phyloP scores from a whole-genome alignment of 2,113 vertebrate species.

The Larimichthys polyactis region DNA sequence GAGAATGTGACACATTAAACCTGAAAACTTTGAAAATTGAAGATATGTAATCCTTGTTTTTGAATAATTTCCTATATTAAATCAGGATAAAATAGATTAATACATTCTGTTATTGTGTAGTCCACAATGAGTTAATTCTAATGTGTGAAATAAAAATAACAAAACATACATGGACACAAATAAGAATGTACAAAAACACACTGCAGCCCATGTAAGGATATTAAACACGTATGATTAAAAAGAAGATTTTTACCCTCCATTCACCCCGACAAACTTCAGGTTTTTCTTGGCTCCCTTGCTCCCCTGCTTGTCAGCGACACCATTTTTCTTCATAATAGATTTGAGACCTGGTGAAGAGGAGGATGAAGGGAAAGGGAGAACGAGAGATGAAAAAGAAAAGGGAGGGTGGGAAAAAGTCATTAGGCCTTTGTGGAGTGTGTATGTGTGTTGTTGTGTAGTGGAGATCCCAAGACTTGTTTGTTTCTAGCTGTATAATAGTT shows the following conservation, averaged over 20 bases:
- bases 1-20: not conserved
- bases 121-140: not conserved
- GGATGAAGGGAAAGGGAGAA: slow-evolving; percentile 54
- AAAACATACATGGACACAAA: not conserved
- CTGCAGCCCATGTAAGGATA: slow-evolving; percentile 24
- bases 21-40: not conserved
- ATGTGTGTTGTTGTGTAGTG: not conserved
- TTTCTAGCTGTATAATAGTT: not conserved
- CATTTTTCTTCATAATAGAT: slow-evolving; percentile 99
- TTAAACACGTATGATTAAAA: slow-evolving; percentile 52
- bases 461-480: not conserved
- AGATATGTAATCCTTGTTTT: slow-evolving; percentile 6
- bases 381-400: slow-evolving; percentile 14
- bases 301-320: slow-evolving; percentile 89
- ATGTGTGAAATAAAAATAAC: not conserved
- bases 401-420: slow-evolving; percentile 23
- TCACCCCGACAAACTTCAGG: slow-evolving; percentile 99
- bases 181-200: not conserved
- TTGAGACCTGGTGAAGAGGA: slow-evolving; percentile 92
- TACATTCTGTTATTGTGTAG: not conserved
- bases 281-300: slow-evolving; percentile 96
- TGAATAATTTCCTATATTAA: not conserved
- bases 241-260: slow-evolving; percentile 92
- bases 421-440: slow-evolving; percentile 12
- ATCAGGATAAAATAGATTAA: not conserved